Base-by-base conservation (phyloP, 2,113 vertebrate species). In the Micromys minutus region DNA sequence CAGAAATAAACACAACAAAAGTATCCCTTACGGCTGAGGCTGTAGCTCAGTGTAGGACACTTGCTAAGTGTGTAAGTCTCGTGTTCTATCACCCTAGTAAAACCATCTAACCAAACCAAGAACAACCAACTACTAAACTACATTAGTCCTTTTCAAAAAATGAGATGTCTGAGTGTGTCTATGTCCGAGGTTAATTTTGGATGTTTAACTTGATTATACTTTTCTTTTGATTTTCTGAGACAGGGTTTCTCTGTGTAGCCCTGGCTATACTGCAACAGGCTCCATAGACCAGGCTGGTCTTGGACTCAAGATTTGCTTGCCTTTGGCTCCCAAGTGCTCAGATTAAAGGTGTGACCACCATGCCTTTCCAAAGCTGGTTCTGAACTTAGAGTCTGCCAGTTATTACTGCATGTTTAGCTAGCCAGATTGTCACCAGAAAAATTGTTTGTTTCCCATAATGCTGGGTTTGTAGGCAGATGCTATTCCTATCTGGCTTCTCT, bases 101-200 rank as follows among this genome's bases (percentile, higher is more conserved):
- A 50, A n/a, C 34, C 61, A 45, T 63, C 42, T 31, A 47, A 15
- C 47, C 6, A 47, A 67, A 85, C 12, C 22, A 71, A 86, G 67
- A 71, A n/a, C 36, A 87, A 39, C 19, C 31, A 72, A 52, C 45
- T 47, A 6, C 29, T 50, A 42, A 74, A 42, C 71, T 47, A 80
- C 45, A 36, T 57, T 57, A 74, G 42, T 74, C 65, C 26, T 50
- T 72, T 92, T 95, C 91, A 92, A 74, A 59, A 94, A 45, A 15
- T 57, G 50, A 93, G 84, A 45, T 47, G 39, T 31, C 15, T 59
- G 36, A 29, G n/a, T 83, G 55, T 83, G 59, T 55, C 24, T 55
- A 65, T 42, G 67, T 7, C 65, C 17, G 7, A 72, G 22, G 29
- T 65, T 65, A 17, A 85, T 21, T 65, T 85, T 85, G 59, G 26